Evolutionary conservation across 2,797 vertebrate species (phyloP).

Genomic region (Oceanodroma leucorhoa): DNA sequence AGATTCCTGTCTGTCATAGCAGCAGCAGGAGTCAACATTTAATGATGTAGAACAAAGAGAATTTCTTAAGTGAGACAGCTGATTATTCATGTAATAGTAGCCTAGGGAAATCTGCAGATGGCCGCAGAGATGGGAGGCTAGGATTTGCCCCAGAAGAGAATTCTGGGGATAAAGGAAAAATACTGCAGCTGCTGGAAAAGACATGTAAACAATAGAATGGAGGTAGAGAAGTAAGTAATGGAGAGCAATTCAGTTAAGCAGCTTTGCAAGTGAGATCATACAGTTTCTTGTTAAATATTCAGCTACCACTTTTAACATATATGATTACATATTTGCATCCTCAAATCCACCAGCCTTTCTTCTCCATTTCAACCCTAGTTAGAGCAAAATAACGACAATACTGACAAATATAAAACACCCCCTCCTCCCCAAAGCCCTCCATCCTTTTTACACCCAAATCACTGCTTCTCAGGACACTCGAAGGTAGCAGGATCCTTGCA

Average conservation of each 20-base stretch:
- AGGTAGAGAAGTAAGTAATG: neutral
- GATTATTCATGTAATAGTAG: constrained; percentile 19
- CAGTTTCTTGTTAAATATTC: neutral
- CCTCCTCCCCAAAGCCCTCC: neutral
- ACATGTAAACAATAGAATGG: neutral
- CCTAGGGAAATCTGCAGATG: neutral
- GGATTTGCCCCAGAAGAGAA: neutral
- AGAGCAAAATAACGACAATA: neutral
- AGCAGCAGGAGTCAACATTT: constrained; percentile 41
- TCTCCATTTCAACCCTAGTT: neutral
- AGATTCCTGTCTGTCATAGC: constrained; percentile 15
- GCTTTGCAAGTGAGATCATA: neutral
- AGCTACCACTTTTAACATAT: neutral
- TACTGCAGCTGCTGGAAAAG: neutral
- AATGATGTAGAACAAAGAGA: constrained; percentile 53
- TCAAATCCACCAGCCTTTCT: neutral
- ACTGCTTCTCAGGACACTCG: neutral
- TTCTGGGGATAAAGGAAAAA: neutral
- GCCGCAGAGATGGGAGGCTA: neutral
- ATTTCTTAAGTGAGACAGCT: constrained; percentile 22
- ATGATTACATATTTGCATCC: neutral
- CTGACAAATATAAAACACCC: neutral
- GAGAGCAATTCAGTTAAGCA: neutral
- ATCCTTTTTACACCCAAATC: neutral
- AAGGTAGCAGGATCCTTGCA: neutral